Base-by-base conservation (phyloP, 2,113 vertebrate genomes). In the Epinephelus moara region DNA sequence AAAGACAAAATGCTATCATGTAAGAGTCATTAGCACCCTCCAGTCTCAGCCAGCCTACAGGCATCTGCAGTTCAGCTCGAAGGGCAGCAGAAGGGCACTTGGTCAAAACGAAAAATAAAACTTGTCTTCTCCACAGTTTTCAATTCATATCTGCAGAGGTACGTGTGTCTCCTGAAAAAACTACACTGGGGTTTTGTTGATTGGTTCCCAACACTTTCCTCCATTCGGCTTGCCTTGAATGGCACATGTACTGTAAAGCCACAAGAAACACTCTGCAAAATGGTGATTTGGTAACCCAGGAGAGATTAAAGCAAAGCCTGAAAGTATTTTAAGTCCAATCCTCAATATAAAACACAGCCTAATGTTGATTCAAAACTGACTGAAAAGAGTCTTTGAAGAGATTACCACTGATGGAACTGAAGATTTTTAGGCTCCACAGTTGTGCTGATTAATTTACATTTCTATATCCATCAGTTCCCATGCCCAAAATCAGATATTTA, bases 21-120 rank as follows among this genome's bases (percentile, higher is more conserved):
- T 95, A 90, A 42, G 70, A 89, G 69, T 87, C 55, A 55, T 70
- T 60, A 42, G 50, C 59, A 27, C 77, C 40, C 83, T 75, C 64
- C 72, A 71, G 62, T 72, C 68, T 81, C 71, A 64, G 69, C 67
- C 80, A 70, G 23, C 42, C 56, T 25, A 59, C 69, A 70, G 73
- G 73, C 13, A 2, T 80, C 64, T 66, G 64, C 81, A 71, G 80
- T 67, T 86, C 57, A 79, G 80, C 77, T 47, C 3, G 66, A 86
- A 86, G 86, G 83, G 85, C 75, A 81, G 81, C 86, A 86, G 76
- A 94, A 90, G 89, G 83, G 68, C 91, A 89, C 88, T 93, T 92
- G 82, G 82, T 87, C 70, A 77, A 56, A 91, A 70, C 84, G 1
- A 68, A 27, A 57, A 64, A 55, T 64, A 70, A 71, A 57, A 61